Base-by-base conservation (phyloP, 2,113 vertebrate genomes). In the Myodes glareolus region DNA sequence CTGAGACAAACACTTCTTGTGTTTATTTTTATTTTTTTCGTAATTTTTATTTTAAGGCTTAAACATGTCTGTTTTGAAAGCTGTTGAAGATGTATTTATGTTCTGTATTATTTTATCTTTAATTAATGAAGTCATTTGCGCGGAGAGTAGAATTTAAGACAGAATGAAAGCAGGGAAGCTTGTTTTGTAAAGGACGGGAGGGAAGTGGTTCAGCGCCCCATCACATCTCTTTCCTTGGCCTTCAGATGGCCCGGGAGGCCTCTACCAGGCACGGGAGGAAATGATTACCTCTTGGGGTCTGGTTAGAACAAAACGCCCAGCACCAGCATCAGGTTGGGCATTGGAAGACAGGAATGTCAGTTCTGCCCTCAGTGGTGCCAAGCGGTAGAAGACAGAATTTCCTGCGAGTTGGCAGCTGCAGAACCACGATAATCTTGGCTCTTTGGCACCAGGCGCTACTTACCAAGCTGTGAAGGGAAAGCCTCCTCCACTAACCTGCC, bases 31-130 rank as follows among this genome's bases (percentile, higher is more conserved):
- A 91, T 91, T 90, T 92, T 92, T 84, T 96, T 96, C 72, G 50
- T 89, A 68, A 84, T 92, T 96, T 90, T 95, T 90, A 95, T 97
- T 98, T 93, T 92, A 98, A 99, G 98, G 97, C 97, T 99, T 98
- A 96, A 96, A 97, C 68, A 96, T 97, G 97, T 97, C 97, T 98
- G 90, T 97, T 98, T 98, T 97, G 98, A 89, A 98, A 98, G 98
- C 97, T 98, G 97, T 99, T 99, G 98, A 99, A 99, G 98, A 98
- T 98, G 98, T 99, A 99, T 99, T 99, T 99, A 99, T 99, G 99
- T 99, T 99, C 97, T 98, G 97, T 98, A 98, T 99, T 99, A 99
- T 99, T 99, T 99, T 98, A 91, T 98, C 98, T 98, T 98, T 98
- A 98, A 99, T 98, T 98, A 99, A 99, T 99, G 97, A 98, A 98